phyloP scores from a whole-genome alignment of 2,888 invertebrate genomes.

The Yponomeuta cagnagella region DNA sequence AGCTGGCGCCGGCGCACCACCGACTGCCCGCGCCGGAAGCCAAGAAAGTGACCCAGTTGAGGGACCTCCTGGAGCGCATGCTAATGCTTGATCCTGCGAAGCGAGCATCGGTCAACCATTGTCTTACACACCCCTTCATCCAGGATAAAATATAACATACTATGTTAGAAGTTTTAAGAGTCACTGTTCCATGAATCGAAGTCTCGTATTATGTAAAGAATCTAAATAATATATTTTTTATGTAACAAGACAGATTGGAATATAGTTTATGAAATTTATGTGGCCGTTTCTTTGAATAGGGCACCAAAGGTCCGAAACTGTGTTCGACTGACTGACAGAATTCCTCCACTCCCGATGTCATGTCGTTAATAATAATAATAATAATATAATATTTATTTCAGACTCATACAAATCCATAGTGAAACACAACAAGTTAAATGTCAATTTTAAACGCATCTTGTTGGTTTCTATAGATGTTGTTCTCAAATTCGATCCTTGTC shows the following conservation, averaged over 20 bases:
- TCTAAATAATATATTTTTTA: neutral
- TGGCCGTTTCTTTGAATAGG: neutral
- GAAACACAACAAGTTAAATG: too few species aligned
- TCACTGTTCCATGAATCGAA: neutral
- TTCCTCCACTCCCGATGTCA: too few species aligned
- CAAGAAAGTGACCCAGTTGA: conserved; percentile 93
- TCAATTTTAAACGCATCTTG: too few species aligned
- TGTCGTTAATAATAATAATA: too few species aligned
- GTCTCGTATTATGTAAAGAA: neutral
- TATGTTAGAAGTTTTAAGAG: neutral
- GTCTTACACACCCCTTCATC: conserved; percentile 95
- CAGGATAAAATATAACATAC: conserved; percentile 87
- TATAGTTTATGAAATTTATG: neutral
- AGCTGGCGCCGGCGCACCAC: conserved; percentile 90
- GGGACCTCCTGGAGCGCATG: conserved; percentile 93
- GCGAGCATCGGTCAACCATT: conserved; percentile 94
- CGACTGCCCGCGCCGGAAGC: conserved; percentile 91
- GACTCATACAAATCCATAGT: too few species aligned
- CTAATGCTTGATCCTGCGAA: conserved; percentile 94
- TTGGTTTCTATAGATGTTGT: too few species aligned
- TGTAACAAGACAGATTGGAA: neutral
- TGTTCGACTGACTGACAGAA: too few species aligned
- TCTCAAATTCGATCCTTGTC: too few species aligned
- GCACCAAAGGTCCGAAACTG: too few species aligned
- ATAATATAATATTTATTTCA: too few species aligned